phyloP scores from a whole-genome alignment of 2,888 invertebrate species.

The Zelleria hepariella region DNA sequence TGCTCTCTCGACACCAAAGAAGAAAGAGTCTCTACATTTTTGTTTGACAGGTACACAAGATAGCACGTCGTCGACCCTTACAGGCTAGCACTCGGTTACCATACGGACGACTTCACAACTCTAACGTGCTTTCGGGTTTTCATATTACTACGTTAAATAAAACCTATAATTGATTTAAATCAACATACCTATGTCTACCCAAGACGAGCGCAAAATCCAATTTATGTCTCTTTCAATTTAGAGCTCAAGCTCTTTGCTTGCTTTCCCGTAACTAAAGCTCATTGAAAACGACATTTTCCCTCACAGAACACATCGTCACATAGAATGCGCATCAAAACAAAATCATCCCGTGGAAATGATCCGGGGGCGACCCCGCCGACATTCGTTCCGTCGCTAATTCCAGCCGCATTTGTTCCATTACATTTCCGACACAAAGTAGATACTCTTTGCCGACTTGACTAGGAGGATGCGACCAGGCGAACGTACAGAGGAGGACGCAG shows the following conservation, averaged over 20 bases:
- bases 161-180: neutral
- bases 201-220: too few relatives aligned
- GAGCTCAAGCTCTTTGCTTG: neutral
- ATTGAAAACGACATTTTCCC: neutral
- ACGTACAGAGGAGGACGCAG: conserved; percentile 45
- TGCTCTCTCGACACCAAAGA: too few relatives aligned
- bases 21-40: too few relatives aligned
- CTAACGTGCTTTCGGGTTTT: too few relatives aligned
- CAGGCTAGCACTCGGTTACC: too few relatives aligned
- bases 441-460: conserved; percentile 70
- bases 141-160: neutral
- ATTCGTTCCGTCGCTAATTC: conserved; percentile 71
- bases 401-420: conserved; percentile 73
- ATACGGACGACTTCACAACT: too few relatives aligned
- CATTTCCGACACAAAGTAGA: conserved; percentile 73
- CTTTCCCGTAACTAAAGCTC: neutral
- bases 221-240: neutral
- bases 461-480: conserved; percentile 69
- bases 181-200: too few relatives aligned
- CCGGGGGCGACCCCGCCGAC: conserved; percentile 45
- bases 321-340: conserved; percentile 60
- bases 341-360: conserved; percentile 70
- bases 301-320: conserved; percentile 21
- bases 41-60: too few relatives aligned
- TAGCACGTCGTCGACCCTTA: too few relatives aligned